Base-by-base conservation (phyloP, 2,113 vertebrate genomes). In the Podocnemis expansa region DNA sequence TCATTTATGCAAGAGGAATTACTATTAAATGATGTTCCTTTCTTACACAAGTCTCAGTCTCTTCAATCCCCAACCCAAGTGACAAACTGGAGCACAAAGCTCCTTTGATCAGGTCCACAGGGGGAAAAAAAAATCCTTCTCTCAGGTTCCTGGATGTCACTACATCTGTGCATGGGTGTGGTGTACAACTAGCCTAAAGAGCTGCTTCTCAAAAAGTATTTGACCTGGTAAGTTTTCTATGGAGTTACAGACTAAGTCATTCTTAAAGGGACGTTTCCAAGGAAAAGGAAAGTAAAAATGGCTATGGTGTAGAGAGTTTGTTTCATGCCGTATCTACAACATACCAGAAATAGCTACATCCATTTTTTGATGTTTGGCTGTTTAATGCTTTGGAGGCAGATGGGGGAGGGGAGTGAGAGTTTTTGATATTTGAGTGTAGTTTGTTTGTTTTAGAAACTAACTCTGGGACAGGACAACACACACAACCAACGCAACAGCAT, bases 291-390 rank as follows among this genome's bases (percentile, higher is more conserved):
- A 38, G n/a, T 70, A 70, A 70, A 70, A 38, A 70, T 70, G 63
- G 9, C 63, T 70, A 22, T 8, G 21, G n/a, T 2, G 4, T n/a
- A n/a, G 34, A 2, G n/a, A 58, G 4, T 58, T 9, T 22, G 63
- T 70, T 70, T 70, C 63, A 70, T n/a, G 38, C 8, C 8, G 9
- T 38, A 70, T n/a, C n/a, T 70, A 38, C n/a, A 10, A 70, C 34
- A 70, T 38, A 34, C n/a, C 63, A 70, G n/a, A 70, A 38, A 70
- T 58, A 54, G n/a, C 5, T 6, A 6, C 0, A 1, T 0, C n/a
- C n/a, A n/a, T n/a, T n/a, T 1, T 2, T 51, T 41, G n/a, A 34
- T 19, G 3, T 0, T 27, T 2, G 38, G 17, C 0, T 14, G 25
- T 24, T n/a, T 54, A 84, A 82, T 7, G 8, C 6, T 34, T 54